Base-by-base conservation (phyloP, 2,888 invertebrate genomes). In the Epistrophe grossulariae region DNA sequence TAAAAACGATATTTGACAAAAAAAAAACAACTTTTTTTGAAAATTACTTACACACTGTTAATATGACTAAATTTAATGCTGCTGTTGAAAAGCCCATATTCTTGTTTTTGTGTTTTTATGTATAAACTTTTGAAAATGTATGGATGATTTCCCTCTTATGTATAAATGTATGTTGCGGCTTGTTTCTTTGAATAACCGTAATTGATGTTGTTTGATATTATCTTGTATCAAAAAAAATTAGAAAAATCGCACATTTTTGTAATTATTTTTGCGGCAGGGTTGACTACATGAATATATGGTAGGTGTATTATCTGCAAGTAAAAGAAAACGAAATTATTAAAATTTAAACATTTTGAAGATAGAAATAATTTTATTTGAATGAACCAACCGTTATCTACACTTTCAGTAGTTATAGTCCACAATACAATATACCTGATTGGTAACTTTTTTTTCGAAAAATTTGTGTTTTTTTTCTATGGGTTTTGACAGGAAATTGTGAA, bases 21-120 rank as follows among this genome's bases (percentile, higher is more conserved):
- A 40, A 13, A 38, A 11, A 38, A 43, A 15, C n/a, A 7, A 6
- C 1, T 7, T 43, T 43, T 1, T 40, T 40, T 13, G 13, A 43
- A 43, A 9, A 13, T 13, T 59, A 85, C 85, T 85, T 85, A 85
- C 85, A 78, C 52, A 73, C 85, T 66, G 74, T 64, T 35, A 85
- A 57, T 40, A 59, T 81, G 35, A 81, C 55, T 70, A 85, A 62
- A 64, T 71, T 38, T 24, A 43, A 38, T 17, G 55, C 68, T 28
- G 59, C 43, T 71, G 71, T 59, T n/a, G 50, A 66, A n/a, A 59
- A 71, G 5, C 59, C 57, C 85, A 85, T 85, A 78, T 77, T 78
- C 62, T 52, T 8, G n/a, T 57, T 15, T 50, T 35, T 28, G 15
- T 57, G 31, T 62, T 24, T 70, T 13, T 71, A 13, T 17, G 38